These are phyloP conservation scores for Mastomys coucha DNA, from an alignment of 2,113 vertebrate genomes.

Conservation along the genomic window DNA sequence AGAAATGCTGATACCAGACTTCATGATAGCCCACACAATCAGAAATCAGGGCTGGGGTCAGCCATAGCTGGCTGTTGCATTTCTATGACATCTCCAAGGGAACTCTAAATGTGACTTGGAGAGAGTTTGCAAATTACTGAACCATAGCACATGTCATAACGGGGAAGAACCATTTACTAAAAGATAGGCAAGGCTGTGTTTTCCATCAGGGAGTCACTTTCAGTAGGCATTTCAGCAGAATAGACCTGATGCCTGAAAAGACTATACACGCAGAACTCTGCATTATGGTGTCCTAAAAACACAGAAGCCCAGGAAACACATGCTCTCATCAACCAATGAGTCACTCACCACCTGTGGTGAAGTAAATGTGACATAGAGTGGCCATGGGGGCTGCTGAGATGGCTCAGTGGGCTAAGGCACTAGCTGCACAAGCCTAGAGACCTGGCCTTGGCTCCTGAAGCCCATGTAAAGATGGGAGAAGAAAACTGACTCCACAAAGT, in stretches of 20 bases:
- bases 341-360: constrained; percentile 30
- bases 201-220: background rate
- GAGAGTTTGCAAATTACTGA: background rate
- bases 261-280: background rate
- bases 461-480: background rate
- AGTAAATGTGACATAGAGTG: background rate
- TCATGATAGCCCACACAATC: background rate
- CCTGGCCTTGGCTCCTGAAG: background rate
- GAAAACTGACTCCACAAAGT: background rate
- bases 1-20: background rate
- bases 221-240: background rate
- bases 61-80: background rate
- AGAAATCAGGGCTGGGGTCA: background rate
- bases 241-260: background rate
- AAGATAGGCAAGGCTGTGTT: background rate
- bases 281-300: background rate
- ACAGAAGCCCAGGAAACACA: constrained; percentile 16
- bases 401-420: background rate
- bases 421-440: background rate
- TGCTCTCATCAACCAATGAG: background rate
- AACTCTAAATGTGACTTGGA: background rate
- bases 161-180: background rate
- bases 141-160: background rate
- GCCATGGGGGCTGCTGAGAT: background rate
- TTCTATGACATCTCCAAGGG: background rate